Evolutionary conservation across 2,113 vertebrate species (phyloP).

Genomic region (Callocephalon fimbriatum): DNA sequence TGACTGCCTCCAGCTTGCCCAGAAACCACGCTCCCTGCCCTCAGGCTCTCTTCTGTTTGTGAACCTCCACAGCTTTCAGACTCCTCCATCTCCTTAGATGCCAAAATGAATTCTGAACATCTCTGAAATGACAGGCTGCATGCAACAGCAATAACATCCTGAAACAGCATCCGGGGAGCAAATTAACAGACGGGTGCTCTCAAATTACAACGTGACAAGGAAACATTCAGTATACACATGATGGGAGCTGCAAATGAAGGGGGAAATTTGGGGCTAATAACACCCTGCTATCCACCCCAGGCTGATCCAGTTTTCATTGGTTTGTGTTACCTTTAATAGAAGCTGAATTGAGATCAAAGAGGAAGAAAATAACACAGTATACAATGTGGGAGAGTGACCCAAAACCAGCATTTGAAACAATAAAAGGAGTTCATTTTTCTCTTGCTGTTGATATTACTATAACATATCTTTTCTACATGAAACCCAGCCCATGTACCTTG

Average conservation of each 20-base stretch:
- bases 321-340: neutral
- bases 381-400: neutral
- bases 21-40: neutral
- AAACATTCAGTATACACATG: neutral
- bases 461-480: neutral
- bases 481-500: neutral
- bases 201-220: conserved; percentile 3
- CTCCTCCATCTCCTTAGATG: neutral
- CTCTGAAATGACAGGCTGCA: conserved; percentile 16
- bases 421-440: neutral
- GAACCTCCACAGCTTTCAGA: neutral
- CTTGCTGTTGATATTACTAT: neutral
- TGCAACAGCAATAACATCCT: neutral
- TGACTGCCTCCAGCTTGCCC: conserved; percentile 5
- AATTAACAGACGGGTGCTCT: neutral
- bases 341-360: neutral
- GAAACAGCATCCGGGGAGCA: neutral
- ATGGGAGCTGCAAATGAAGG: neutral
- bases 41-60: neutral
- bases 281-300: neutral
- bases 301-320: neutral
- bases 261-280: conserved; percentile 19
- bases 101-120: conserved; percentile 18
- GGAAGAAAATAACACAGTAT: neutral
- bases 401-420: neutral